Conservation (phyloP, 2,113 vertebrate genomes). For the Oryzias woworae region DNA sequence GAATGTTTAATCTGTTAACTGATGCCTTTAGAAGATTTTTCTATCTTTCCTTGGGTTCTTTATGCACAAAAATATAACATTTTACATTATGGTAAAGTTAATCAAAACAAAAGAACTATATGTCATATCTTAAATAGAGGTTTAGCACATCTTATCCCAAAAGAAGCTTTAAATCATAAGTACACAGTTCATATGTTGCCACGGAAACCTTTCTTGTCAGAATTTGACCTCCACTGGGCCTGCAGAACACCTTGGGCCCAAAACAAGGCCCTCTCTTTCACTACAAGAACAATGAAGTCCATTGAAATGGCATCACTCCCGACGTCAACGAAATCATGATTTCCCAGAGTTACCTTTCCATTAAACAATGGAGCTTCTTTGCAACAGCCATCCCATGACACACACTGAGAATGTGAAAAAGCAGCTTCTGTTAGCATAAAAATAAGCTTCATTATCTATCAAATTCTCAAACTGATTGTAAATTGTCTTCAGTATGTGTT, state of each 20-base stretch:
- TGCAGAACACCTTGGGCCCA: constrained; percentile 59
- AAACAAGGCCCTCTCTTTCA: constrained; percentile 57
- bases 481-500: neutral
- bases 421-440: constrained; percentile 4
- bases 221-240: constrained; percentile 22
- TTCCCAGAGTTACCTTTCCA: constrained; percentile 63
- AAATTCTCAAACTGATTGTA: constrained; percentile 1
- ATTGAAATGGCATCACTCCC: constrained; percentile 47
- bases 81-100: too few species aligned
- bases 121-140: neutral
- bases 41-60: too few species aligned
- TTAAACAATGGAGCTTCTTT: constrained; percentile 48
- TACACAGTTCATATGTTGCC: constrained; percentile 12
- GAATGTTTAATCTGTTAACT: too few species aligned
- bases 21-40: too few species aligned
- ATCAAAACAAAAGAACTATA: too few species aligned
- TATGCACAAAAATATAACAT: too few species aligned
- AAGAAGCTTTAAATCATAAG: constrained; percentile 17
- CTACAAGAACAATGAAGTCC: constrained; percentile 54
- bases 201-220: constrained; percentile 6
- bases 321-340: constrained; percentile 51
- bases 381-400: constrained; percentile 44
- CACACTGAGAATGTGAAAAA: constrained; percentile 29
- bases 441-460: neutral
- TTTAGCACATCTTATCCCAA: neutral